phyloP scores from a whole-genome alignment of 2,888 invertebrate species.

The Agrochola litura region DNA sequence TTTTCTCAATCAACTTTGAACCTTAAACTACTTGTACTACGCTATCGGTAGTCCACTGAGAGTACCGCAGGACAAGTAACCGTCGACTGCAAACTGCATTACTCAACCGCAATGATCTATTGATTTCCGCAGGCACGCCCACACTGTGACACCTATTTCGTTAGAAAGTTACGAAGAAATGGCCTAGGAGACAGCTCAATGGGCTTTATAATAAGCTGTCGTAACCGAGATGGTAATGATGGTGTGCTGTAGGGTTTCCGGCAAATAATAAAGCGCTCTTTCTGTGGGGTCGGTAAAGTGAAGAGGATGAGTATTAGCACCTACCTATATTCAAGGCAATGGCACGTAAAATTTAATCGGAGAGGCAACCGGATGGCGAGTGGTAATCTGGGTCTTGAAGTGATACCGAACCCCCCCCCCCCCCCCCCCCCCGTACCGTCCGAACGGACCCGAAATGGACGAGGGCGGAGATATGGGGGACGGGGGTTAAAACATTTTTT shows the following conservation, averaged over 20 bases:
- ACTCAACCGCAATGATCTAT: slow-evolving; percentile 61
- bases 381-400: too few relatives aligned
- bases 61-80: slow-evolving; percentile 38
- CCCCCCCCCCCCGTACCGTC: too few relatives aligned
- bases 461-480: too few relatives aligned
- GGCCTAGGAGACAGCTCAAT: slow-evolving; percentile 19
- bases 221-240: slow-evolving; percentile 29
- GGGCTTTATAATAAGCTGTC: slow-evolving; percentile 33
- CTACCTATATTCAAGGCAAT: too few relatives aligned
- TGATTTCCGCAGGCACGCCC: slow-evolving; percentile 59
- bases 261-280: slow-evolving; percentile 10
- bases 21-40: background rate
- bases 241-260: background rate
- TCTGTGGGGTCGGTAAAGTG: background rate
- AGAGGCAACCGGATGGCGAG: too few relatives aligned
- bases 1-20: too few relatives aligned
- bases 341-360: too few relatives aligned
- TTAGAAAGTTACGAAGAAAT: slow-evolving; percentile 59
- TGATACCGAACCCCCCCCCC: too few relatives aligned
- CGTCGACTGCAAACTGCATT: slow-evolving; percentile 51
- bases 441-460: too few relatives aligned
- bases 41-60: slow-evolving; percentile 12
- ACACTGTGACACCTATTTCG: slow-evolving; percentile 42
- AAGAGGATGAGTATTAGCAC: background rate
- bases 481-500: too few relatives aligned